These are phyloP conservation scores for Nesometra sesokonis DNA, from an alignment of 35 echinoderm and acorn worm genomes.

Conservation along the genomic window DNA sequence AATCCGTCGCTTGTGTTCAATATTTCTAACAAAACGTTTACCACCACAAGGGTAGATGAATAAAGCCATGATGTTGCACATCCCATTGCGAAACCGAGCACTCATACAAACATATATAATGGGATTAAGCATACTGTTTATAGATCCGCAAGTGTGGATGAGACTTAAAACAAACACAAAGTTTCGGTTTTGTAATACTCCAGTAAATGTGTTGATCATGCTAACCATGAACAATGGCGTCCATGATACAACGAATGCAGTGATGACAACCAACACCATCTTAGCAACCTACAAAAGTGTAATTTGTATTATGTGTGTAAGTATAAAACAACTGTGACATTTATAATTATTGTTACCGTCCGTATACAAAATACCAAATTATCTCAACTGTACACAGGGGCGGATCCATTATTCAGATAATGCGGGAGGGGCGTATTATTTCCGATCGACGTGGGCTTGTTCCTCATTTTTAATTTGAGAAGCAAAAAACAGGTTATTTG, in stretches of 20 bases:
- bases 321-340: too few species aligned
- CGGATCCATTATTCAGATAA: too few species aligned
- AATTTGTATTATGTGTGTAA: too few species aligned
- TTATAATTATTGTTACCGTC: too few species aligned
- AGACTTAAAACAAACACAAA: neutral
- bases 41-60: neutral
- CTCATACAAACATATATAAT: neutral
- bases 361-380: too few species aligned
- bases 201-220: neutral
- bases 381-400: too few species aligned
- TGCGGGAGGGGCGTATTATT: too few species aligned
- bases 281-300: neutral
- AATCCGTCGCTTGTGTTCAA: neutral
- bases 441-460: too few species aligned
- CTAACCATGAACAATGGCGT: neutral
- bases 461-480: too few species aligned
- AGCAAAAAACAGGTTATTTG: too few species aligned
- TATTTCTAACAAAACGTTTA: neutral
- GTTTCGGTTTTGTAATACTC: neutral
- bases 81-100: neutral
- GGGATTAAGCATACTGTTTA: neutral
- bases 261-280: neutral
- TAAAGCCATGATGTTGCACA: neutral
- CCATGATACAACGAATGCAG: neutral
- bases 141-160: neutral